phyloP scores from a whole-genome alignment of 1,140 invertebrate species.

The Bombus balteatus region DNA sequence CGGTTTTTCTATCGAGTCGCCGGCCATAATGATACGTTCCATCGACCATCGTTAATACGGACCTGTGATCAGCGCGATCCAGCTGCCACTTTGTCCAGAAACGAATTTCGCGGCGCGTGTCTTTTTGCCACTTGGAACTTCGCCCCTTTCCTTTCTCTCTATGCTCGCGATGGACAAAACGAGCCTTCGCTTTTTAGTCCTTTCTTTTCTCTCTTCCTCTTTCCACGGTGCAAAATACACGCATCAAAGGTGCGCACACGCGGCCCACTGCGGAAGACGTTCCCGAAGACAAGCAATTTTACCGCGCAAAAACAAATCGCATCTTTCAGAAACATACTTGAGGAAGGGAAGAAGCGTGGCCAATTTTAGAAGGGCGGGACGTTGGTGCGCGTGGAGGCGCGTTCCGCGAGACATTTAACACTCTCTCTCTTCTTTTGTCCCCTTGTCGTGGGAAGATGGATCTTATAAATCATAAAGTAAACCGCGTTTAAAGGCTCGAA shows the following conservation, averaged over 20 bases:
- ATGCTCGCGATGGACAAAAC: constrained; percentile 46
- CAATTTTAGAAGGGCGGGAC: constrained; percentile 49
- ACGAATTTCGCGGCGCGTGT: constrained; percentile 60
- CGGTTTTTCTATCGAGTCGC: neutral
- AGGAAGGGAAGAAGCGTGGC: constrained; percentile 51
- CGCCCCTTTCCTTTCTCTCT: constrained; percentile 23
- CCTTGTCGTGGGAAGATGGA: constrained; percentile 43
- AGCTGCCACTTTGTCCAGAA: constrained; percentile 73
- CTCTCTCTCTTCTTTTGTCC: neutral
- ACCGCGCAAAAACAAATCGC: constrained; percentile 74
- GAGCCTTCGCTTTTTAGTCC: neutral
- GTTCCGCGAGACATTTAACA: constrained; percentile 40
- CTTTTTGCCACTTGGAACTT: constrained; percentile 57
- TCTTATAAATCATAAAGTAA: constrained; percentile 63
- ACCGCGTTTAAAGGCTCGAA: constrained; percentile 50
- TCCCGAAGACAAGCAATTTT: constrained; percentile 65
- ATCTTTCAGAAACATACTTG: constrained; percentile 80
- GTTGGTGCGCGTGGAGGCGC: neutral
- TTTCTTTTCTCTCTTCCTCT: neutral
- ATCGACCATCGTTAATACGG: constrained; percentile 19
- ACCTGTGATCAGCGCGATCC: constrained; percentile 50
- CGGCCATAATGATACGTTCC: constrained; percentile 32
- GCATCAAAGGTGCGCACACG: constrained; percentile 26
- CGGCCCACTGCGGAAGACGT: constrained; percentile 51
- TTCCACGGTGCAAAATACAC: neutral